Percentiles rank a stretch among this genome's conserved stretches.
Evolutionary conservation across 2,888 invertebrate genomes (phyloP).

Genomic region (Oxycera nigricornis): DNA sequence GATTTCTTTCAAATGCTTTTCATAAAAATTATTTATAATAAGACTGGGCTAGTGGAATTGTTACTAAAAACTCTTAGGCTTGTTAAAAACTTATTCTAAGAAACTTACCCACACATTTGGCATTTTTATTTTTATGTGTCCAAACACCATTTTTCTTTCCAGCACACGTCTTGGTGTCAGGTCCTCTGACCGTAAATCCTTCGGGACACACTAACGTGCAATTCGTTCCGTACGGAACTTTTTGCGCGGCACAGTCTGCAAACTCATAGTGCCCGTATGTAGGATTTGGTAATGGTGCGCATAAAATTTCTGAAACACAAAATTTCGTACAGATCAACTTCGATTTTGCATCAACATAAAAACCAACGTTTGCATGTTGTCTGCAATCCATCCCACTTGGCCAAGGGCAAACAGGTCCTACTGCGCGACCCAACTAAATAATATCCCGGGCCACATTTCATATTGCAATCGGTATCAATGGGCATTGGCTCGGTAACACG

Average conservation of each 20-base stretch:
- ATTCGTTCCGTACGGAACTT: constrained; percentile 66
- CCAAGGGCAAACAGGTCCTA: constrained; percentile 71
- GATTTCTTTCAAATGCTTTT: no score
- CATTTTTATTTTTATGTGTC: constrained; percentile 61
- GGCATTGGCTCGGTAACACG: constrained; percentile 57
- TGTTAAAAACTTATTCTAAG: no score
- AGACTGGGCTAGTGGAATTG: no score
- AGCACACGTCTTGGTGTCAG: constrained; percentile 64
- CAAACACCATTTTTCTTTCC: constrained; percentile 66
- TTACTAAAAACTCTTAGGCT: no score
- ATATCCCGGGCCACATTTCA: constrained; percentile 70
- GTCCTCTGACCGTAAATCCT: constrained; percentile 68
- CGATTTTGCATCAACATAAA: neutral
- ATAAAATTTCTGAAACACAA: constrained; percentile 60
- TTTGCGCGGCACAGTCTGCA: constrained; percentile 64
- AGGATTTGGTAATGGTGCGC: constrained; percentile 64
- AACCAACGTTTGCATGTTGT: constrained; percentile 70
- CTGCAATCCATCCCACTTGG: constrained; percentile 73
- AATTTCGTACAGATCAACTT: neutral
- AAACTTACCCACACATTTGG: constrained; percentile 63
- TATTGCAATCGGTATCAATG: constrained; percentile 71
- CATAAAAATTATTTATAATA: no score
- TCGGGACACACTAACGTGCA: constrained; percentile 68
- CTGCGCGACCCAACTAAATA: constrained; percentile 69
- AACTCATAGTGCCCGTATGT: constrained; percentile 66